Conservation (phyloP, 1,140 invertebrate species). For the Galleria mellonella region DNA sequence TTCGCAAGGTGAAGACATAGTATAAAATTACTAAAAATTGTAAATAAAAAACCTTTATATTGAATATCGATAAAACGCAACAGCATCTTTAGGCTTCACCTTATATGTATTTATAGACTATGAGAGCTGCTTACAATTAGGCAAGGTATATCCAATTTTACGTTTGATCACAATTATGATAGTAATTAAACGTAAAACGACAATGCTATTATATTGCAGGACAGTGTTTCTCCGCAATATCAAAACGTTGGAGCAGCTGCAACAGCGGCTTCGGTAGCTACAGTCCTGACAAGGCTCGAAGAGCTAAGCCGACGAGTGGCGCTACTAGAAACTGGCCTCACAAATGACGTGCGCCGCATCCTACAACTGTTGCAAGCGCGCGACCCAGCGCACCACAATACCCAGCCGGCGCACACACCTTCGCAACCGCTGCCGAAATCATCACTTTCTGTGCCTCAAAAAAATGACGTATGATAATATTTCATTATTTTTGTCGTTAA, state of each 20-base stretch:
- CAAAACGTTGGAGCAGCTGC: slow-evolving; percentile 56
- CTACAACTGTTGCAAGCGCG: slow-evolving; percentile 78
- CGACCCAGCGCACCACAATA: slow-evolving; percentile 62
- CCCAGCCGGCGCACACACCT: slow-evolving; percentile 47
- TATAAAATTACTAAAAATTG: no score
- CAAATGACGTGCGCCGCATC: slow-evolving; percentile 80
- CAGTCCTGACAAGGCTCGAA: slow-evolving; percentile 76
- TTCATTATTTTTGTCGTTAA: no score
- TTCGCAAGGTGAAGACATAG: no score
- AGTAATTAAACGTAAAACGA: no score
- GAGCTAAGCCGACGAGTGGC: slow-evolving; percentile 78
- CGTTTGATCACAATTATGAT: no score
- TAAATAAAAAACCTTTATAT: no score
- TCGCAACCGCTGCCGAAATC: slow-evolving; percentile 51
- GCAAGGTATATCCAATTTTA: no score
- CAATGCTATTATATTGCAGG: slow-evolving; percentile 25
- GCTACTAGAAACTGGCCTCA: slow-evolving; percentile 79
- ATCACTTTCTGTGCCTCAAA: slow-evolving; percentile 62
- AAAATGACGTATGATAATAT: slow-evolving; percentile 41
- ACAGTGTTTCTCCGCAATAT: slow-evolving; percentile 59
- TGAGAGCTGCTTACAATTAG: no score
- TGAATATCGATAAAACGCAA: no score
- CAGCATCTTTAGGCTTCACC: no score
- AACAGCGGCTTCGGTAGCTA: slow-evolving; percentile 42
- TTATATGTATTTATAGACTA: no score